A percentile compares a stretch with the other conserved stretches of the same genome.
Evolutionary conservation across 2,888 invertebrate genomes (phyloP).

Genomic region (Emmelina monodactyla): DNA sequence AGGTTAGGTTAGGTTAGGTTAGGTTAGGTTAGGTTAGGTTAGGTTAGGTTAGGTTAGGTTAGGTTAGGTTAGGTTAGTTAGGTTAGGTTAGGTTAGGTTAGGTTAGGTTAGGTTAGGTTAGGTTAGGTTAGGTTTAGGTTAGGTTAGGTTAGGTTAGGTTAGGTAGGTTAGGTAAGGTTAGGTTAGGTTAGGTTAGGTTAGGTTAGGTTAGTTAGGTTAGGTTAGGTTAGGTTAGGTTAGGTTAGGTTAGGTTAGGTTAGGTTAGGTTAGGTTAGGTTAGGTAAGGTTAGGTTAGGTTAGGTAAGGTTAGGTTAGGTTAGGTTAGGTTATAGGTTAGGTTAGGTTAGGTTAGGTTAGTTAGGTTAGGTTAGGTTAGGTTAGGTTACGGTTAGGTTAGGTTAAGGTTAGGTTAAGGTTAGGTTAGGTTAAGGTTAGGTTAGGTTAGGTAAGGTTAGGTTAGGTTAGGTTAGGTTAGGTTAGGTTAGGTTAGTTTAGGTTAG

Average conservation of each 20-base stretch:
- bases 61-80: slow-evolving; percentile 14
- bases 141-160: slow-evolving; percentile 6
- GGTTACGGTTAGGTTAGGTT: slow-evolving; percentile 16
- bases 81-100: slow-evolving; percentile 13
- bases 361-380: slow-evolving; percentile 15
- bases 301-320: slow-evolving; percentile 16
- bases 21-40: slow-evolving; percentile 12
- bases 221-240: slow-evolving; percentile 12
- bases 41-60: slow-evolving; percentile 11
- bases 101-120: slow-evolving; percentile 11
- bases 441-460: slow-evolving; percentile 17
- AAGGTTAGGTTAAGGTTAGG: slow-evolving; percentile 16
- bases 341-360: slow-evolving; percentile 14
- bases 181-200: slow-evolving; percentile 11
- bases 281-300: slow-evolving; percentile 16
- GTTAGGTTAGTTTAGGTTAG: too few species aligned
- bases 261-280: slow-evolving; percentile 12
- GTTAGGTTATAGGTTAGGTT: slow-evolving; percentile 7
- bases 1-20: slow-evolving; percentile 11
- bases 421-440: slow-evolving; percentile 17
- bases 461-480: slow-evolving; percentile 18
- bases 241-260: slow-evolving; percentile 14
- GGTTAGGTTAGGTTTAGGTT: slow-evolving; percentile 6
- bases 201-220: slow-evolving; percentile 13
- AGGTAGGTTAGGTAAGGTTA: slow-evolving; percentile 13